Evolutionary conservation across 35 echinoderm and acorn worm species (phyloP).

Genomic region (Hemicentrotus pulcherrimus): DNA sequence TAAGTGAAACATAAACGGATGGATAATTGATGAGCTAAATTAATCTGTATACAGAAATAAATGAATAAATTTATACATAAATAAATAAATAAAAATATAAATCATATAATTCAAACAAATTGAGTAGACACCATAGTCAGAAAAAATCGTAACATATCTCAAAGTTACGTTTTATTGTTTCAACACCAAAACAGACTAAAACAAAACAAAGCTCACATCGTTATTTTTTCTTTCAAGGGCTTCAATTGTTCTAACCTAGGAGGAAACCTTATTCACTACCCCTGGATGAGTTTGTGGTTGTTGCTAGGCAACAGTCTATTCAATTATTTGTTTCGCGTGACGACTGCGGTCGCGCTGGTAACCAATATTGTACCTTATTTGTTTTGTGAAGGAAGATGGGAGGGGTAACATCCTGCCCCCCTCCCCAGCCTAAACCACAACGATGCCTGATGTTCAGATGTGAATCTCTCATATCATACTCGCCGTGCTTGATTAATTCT

Average conservation of each 20-base stretch:
- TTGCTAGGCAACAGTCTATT: not conserved
- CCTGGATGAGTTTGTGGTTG: not conserved
- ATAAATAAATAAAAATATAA: no score
- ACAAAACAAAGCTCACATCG: no score
- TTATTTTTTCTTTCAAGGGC: no score
- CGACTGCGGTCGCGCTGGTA: not conserved
- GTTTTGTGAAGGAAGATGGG: not conserved
- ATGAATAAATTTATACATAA: no score
- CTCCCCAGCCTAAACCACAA: not conserved
- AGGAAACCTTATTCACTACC: not conserved
- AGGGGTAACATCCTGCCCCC: not conserved
- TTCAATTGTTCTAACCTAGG: not conserved
- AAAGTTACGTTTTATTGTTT: no score
- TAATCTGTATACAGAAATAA: no score
- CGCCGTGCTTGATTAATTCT: not conserved
- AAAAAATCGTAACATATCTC: no score
- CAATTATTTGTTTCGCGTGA: not conserved
- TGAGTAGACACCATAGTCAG: no score
- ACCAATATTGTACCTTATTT: not conserved
- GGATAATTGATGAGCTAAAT: no score
- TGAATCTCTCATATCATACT: not conserved
- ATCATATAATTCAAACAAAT: no score
- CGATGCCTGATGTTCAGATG: not conserved
- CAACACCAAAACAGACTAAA: no score
- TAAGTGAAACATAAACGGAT: no score